Evolutionary conservation across 2,888 invertebrate genomes (phyloP), one percentile per base, ranked within the genome.

Genomic region (Aporophyla lueneburgensis): DNA sequence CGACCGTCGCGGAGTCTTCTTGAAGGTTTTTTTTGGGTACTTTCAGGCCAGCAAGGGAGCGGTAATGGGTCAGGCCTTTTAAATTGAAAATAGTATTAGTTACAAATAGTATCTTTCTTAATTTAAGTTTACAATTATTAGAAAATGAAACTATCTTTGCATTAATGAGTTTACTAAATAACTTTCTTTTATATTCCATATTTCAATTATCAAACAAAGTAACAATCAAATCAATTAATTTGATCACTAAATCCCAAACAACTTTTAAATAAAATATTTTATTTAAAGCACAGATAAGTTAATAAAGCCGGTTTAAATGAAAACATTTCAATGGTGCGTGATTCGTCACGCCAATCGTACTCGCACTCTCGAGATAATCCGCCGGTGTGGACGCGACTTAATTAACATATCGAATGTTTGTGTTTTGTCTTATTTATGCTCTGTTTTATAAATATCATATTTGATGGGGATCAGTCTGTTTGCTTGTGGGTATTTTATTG

Each of bases 341-440:
- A 91, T 91, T 91, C 71, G 87, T 75, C 86, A 88, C 89, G 91
- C 89, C 89, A 86, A 77, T 89, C 89, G 84, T 73, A 10, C 54
- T 59, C 78, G 80, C 77, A 6, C 58, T 59, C 77, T 81, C 76
- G 79, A 81, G 67, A 24, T 91, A 87, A 89, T 88, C 89, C 86
- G 81, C 65, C 76, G 74, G 90, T 90, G 91, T 89, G 88, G 89
- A 92, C 89, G 88, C 78, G 81, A 78, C 90, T 92, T 93, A 89
- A 93, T 94, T 92, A 93, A 87, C 86, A 81, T 76, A 71, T 72
- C 70, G 59, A 86, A 87, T 87, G 84, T 85, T 88, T 87, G 76
- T 84, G 81, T 78, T 73, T 69, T 77, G 46, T 59, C 65, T 81
- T 80, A 71, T 79, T 81, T 77, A 75, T 69, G 58, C n/a, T 70